Conservation (phyloP, 2,888 invertebrate genomes). For the Tricholauxania praeusta region DNA sequence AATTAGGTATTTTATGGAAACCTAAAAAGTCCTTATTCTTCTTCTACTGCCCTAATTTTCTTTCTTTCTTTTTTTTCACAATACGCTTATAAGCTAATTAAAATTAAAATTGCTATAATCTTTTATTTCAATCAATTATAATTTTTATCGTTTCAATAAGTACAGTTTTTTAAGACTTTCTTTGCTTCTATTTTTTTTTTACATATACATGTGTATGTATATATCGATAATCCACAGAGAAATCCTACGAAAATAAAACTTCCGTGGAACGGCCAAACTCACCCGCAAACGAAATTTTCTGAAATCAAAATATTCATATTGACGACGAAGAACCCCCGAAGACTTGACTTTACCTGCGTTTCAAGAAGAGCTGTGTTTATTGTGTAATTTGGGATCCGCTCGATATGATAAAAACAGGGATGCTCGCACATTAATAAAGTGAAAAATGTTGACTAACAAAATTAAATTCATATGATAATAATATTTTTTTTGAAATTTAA, state of each 20-base stretch:
- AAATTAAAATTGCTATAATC: conserved; percentile 25
- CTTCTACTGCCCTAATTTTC: conserved; percentile 7
- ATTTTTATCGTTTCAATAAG: conserved; percentile 26
- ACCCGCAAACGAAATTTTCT: conserved; percentile 50
- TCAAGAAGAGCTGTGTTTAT: too few species aligned
- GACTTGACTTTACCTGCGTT: not conserved
- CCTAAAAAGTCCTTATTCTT: not conserved
- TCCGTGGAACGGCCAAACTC: conserved; percentile 51
- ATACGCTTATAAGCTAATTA: conserved; percentile 30
- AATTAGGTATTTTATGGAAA: not conserved
- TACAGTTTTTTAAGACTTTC: conserved; percentile 27
- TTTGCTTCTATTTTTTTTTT: conserved; percentile 23
- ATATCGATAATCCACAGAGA: conserved; percentile 28
- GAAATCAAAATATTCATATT: conserved; percentile 8
- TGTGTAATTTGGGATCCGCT: too few species aligned
- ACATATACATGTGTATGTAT: too few species aligned
- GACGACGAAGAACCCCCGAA: not conserved
- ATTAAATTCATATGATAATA: too few species aligned
- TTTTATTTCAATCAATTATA: conserved; percentile 27
- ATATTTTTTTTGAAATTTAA: too few species aligned
- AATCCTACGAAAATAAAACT: conserved; percentile 24
- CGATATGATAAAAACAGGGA: too few species aligned
- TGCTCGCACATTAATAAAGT: too few species aligned
- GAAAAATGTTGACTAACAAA: too few species aligned
- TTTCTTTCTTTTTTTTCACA: conserved; percentile 39